phyloP scores from a whole-genome alignment of 1,140 invertebrate species.

The Eciton burchellii region DNA sequence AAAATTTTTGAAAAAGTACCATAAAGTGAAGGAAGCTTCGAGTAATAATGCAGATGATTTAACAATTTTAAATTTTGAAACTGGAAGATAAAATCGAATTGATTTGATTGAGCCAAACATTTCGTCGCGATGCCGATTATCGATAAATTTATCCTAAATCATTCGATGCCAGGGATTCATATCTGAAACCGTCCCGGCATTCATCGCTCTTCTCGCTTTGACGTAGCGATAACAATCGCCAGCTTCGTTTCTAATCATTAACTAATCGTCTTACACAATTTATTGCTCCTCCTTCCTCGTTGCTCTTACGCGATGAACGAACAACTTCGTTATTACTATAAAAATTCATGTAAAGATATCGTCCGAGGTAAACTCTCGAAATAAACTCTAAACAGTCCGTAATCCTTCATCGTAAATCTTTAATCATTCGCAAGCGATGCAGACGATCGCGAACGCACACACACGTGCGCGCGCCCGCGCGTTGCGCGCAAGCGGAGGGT shows the following conservation, averaged over 20 bases:
- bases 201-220: background rate
- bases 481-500: constrained; percentile 6
- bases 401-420: constrained; percentile 52
- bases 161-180: background rate
- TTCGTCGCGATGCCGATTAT: background rate
- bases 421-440: constrained; percentile 18
- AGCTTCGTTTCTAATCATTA: background rate
- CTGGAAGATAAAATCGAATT: constrained; percentile 36
- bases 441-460: constrained; percentile 15
- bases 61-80: constrained; percentile 25
- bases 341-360: no score
- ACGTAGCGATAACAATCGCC: background rate
- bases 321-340: background rate
- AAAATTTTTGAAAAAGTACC: constrained; percentile 15
- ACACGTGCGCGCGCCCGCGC: background rate
- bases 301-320: background rate
- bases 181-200: background rate
- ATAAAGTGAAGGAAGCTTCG: constrained; percentile 18
- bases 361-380: background rate
- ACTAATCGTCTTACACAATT: background rate
- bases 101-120: background rate
- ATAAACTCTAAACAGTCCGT: background rate
- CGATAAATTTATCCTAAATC: background rate
- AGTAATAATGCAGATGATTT: constrained; percentile 4
- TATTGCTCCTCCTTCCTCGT: background rate